Percentiles rank a stretch among this genome's conserved stretches.
Conservation (phyloP, 1,140 invertebrate genomes). For the Drosophila burlai region DNA sequence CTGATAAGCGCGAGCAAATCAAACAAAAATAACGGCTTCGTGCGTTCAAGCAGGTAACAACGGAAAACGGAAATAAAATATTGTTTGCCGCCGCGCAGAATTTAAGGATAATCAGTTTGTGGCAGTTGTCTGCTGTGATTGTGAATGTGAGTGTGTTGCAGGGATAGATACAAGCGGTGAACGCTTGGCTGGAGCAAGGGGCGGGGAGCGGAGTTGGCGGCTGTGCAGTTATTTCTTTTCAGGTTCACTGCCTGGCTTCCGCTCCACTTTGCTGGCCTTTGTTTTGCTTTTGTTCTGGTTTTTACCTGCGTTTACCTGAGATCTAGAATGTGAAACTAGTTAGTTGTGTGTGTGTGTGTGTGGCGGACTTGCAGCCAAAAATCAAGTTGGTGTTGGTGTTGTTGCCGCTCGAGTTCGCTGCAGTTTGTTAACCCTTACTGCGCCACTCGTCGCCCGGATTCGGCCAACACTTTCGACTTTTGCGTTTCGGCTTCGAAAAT, state of each 20-base stretch:
- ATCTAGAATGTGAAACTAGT: constrained; percentile 29
- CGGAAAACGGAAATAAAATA: constrained; percentile 15
- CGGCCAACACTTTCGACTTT: constrained; percentile 53
- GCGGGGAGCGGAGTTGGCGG: constrained; percentile 2
- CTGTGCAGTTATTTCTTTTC: constrained; percentile 71
- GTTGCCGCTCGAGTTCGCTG: constrained; percentile 60
- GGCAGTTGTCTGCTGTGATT: not conserved
- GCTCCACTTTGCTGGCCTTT: constrained; percentile 71
- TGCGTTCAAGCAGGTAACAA: constrained; percentile 32
- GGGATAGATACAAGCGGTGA: constrained; percentile 4
- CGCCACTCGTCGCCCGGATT: constrained; percentile 12
- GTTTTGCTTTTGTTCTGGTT: constrained; percentile 57
- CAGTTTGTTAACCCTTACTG: constrained; percentile 68
- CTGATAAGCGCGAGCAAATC: constrained; percentile 36
- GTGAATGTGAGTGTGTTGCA: constrained; percentile 5
- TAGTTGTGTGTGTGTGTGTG: constrained; percentile 5
- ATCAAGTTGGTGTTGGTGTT: constrained; percentile 15
- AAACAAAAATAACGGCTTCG: constrained; percentile 23
- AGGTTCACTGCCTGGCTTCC: constrained; percentile 75
- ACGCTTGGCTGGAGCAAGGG: constrained; percentile 6
- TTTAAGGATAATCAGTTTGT: constrained; percentile 7
- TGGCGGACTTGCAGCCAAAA: constrained; percentile 30
- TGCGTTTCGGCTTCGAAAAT: constrained; percentile 52
- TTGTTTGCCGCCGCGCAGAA: not conserved
- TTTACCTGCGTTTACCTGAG: constrained; percentile 32